phyloP scores from a whole-genome alignment of 2,888 invertebrate genomes.

The Pyrrhia umbra region DNA sequence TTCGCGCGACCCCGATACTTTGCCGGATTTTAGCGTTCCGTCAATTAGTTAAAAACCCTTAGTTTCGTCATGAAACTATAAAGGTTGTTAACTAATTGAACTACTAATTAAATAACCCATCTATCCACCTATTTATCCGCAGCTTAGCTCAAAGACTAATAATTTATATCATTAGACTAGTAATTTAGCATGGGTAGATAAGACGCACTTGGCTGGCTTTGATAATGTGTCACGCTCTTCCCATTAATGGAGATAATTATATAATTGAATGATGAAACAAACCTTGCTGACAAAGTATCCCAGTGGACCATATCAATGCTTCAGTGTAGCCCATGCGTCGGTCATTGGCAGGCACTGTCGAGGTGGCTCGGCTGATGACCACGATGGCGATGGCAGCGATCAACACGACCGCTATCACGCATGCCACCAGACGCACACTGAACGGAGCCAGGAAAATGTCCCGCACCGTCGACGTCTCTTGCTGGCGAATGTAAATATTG shows the following conservation, averaged over 20 bases:
- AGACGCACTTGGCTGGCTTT: too few species aligned
- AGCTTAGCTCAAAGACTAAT: too few species aligned
- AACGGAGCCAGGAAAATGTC: conserved; percentile 92
- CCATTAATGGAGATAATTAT: not conserved
- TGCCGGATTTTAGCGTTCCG: too few species aligned
- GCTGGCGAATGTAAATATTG: conserved; percentile 91
- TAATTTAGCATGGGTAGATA: too few species aligned
- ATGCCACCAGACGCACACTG: conserved; percentile 87
- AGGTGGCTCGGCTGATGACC: conserved; percentile 85
- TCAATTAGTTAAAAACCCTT: too few species aligned
- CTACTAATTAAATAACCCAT: too few species aligned
- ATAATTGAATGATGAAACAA: not conserved
- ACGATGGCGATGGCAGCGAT: conserved; percentile 87
- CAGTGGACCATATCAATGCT: conserved; percentile 91
- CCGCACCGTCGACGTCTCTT: conserved; percentile 90
- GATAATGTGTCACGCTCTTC: not conserved
- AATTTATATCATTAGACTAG: too few species aligned
- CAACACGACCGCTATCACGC: conserved; percentile 88
- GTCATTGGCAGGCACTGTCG: conserved; percentile 73
- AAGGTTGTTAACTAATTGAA: too few species aligned
- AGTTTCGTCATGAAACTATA: too few species aligned
- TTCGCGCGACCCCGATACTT: too few species aligned
- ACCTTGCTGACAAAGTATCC: conserved; percentile 92
- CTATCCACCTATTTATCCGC: too few species aligned
- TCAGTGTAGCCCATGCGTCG: conserved; percentile 85